phyloP scores from a whole-genome alignment of 1,140 invertebrate species.

The Hylyphantes graminicola region DNA sequence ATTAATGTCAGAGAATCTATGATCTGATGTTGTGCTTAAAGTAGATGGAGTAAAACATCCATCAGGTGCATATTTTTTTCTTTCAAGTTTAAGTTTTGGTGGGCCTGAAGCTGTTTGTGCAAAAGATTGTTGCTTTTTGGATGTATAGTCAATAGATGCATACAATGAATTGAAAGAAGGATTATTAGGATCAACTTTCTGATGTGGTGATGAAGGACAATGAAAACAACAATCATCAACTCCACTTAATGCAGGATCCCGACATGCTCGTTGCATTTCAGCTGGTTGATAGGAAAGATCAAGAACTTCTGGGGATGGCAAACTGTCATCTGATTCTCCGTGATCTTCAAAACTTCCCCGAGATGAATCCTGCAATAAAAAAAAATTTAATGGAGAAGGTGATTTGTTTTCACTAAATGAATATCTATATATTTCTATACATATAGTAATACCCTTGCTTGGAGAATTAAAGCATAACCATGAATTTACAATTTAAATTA shows the following conservation, averaged over 20 bases:
- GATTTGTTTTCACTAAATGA: no score
- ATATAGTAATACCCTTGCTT: no score
- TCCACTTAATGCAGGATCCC: slow-evolving; percentile 61
- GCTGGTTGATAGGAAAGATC: slow-evolving; percentile 62
- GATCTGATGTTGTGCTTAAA: slow-evolving; percentile 54
- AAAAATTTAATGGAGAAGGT: no score
- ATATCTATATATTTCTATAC: no score
- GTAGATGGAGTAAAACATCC: slow-evolving; percentile 49
- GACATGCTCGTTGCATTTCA: slow-evolving; percentile 61
- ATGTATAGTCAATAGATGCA: slow-evolving; percentile 57
- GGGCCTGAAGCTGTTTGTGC: slow-evolving; percentile 62
- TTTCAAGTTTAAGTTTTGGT: slow-evolving; percentile 67
- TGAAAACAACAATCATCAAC: slow-evolving; percentile 29
- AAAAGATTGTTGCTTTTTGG: slow-evolving; percentile 26
- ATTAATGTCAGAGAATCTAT: slow-evolving; percentile 54
- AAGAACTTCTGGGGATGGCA: slow-evolving; percentile 63
- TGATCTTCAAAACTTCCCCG: slow-evolving; percentile 68
- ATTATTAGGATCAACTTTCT: slow-evolving; percentile 8
- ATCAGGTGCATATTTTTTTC: slow-evolving; percentile 66
- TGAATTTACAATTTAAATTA: no score
- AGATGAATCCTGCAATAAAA: slow-evolving; percentile 67
- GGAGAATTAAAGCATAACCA: no score
- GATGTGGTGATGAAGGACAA: slow-evolving; percentile 11
- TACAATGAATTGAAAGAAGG: slow-evolving; percentile 36
- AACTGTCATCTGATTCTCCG: slow-evolving; percentile 66